These are phyloP conservation scores for Phytoseiulus persimilis DNA, from an alignment of 2,888 invertebrate species.

Conservation along the genomic window DNA sequence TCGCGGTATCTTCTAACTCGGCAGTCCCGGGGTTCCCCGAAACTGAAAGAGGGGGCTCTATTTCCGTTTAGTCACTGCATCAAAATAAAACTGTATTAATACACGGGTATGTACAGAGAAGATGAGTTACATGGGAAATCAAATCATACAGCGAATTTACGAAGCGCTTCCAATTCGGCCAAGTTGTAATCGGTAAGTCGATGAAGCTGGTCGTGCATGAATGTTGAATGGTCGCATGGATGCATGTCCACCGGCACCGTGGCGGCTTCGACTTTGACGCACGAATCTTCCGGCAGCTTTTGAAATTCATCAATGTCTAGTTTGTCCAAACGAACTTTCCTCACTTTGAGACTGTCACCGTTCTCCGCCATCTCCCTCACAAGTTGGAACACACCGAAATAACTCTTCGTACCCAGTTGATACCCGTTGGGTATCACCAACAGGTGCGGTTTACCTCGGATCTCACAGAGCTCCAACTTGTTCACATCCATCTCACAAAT, in stretches of 20 bases:
- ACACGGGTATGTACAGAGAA: background rate
- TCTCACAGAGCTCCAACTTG: slow-evolving; percentile 18
- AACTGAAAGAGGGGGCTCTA: too few relatives aligned
- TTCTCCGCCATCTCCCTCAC: slow-evolving; percentile 15
- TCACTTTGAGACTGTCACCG: slow-evolving; percentile 30
- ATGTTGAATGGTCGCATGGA: slow-evolving; percentile 13
- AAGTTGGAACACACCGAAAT: slow-evolving; percentile 30
- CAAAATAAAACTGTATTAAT: background rate
- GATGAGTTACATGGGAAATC: background rate
- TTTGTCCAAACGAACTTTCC: slow-evolving; percentile 23
- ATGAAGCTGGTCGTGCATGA: slow-evolving; percentile 29
- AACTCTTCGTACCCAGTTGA: slow-evolving; percentile 22
- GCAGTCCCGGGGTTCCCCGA: too few relatives aligned
- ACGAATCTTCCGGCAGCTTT: slow-evolving; percentile 20
- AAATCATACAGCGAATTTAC: background rate
- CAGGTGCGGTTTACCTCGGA: slow-evolving; percentile 22
- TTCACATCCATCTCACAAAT: slow-evolving; percentile 29
- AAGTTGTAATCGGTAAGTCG: slow-evolving; percentile 10
- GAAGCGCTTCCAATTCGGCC: background rate
- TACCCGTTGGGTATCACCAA: slow-evolving; percentile 16
- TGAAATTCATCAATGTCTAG: slow-evolving; percentile 16
- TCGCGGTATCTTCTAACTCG: too few relatives aligned
- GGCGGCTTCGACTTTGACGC: background rate
- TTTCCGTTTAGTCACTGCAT: too few relatives aligned
- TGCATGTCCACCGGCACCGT: slow-evolving; percentile 6